phyloP scores from a whole-genome alignment of 2,888 invertebrate species.

The Latheticus oryzae region DNA sequence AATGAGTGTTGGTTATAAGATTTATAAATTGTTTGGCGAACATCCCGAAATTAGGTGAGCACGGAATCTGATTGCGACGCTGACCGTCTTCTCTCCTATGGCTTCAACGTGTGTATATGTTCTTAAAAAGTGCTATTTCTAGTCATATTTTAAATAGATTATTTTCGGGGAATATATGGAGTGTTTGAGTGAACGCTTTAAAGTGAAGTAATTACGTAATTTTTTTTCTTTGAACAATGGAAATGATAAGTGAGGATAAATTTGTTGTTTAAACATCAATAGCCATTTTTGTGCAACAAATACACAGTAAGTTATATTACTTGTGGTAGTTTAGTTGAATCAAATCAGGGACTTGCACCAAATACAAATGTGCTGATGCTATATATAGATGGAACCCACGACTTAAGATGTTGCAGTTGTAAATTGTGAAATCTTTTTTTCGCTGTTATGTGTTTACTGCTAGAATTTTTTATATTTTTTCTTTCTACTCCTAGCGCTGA shows the following conservation, averaged over 20 bases:
- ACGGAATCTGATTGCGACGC: slow-evolving; percentile 51
- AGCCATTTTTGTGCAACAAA: slow-evolving; percentile 41
- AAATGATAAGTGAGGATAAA: slow-evolving; percentile 1
- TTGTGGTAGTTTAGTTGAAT: slow-evolving; percentile 27
- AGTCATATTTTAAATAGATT: slow-evolving; percentile 7
- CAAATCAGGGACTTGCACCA: slow-evolving; percentile 44
- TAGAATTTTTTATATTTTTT: slow-evolving; percentile 18
- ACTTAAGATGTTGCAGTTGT: slow-evolving; percentile 49
- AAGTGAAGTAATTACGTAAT: slow-evolving; percentile 40
- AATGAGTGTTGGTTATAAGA: slow-evolving; percentile 47
- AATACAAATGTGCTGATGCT: slow-evolving; percentile 51
- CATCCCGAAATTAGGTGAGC: slow-evolving; percentile 55
- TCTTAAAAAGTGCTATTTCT: slow-evolving; percentile 30
- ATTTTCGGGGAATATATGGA: slow-evolving; percentile 9
- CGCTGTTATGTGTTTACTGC: slow-evolving; percentile 29
- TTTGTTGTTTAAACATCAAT: slow-evolving; percentile 1
- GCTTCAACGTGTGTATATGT: slow-evolving; percentile 50
- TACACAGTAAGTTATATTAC: slow-evolving; percentile 47
- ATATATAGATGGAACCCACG: slow-evolving; percentile 54
- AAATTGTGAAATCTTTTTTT: slow-evolving; percentile 42
- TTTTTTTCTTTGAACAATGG: slow-evolving; percentile 8
- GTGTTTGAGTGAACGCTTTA: slow-evolving; percentile 4
- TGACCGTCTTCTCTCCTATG: slow-evolving; percentile 47
- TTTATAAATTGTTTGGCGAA: slow-evolving; percentile 55
- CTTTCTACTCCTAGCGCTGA: slow-evolving; percentile 38